Evolutionary conservation across 2,888 invertebrate genomes (phyloP), one percentile per base, ranked within the genome.

Genomic region (Microplitis manilae): DNA sequence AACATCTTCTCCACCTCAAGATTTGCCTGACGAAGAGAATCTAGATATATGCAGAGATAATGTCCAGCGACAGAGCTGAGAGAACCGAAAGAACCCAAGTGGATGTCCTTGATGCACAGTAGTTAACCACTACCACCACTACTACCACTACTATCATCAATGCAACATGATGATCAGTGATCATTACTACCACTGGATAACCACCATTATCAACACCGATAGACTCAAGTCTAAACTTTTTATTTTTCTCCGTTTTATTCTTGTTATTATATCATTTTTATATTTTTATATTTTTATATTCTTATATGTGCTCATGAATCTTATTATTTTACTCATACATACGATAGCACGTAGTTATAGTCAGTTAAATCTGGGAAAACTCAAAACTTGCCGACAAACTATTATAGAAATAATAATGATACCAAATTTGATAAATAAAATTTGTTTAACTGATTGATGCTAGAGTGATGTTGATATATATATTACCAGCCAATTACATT

Each of bases 81-180:
- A 74, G 17, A 79, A 81, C 77, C 78, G 80, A 77, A 78, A 30
- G 30, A 30, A 30, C 30, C 30, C 78, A 81, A 85, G 85, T 84
- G 81, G 87, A 83, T 87, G 85, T 85, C 87, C 87, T 87, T 87
- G 87, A 81, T 83, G 79, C 84, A 80, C 81, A 84, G 85, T 85
- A 86, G 86, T 86, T 85, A 85, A 84, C 85, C 80, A 82, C 80
- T 81, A 84, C 83, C 79, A 50, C 13, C 13, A 50, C 13, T 13
- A 50, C 8, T 5, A 50, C 50, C 50, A 50, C 13, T 13, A 50
- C 8, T 13, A 50, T 1, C 50, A 50, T 2, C 41, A 41, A 8
- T 41, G 4, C 41, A 7, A 9, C 7, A 77, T 77, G 82, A 81
- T 82, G 78, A 80, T 73, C 65, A 15, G 38, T 64, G 73, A 77